phyloP scores from a whole-genome alignment of 2,113 vertebrate genomes.

The Salvelinus namaycush region DNA sequence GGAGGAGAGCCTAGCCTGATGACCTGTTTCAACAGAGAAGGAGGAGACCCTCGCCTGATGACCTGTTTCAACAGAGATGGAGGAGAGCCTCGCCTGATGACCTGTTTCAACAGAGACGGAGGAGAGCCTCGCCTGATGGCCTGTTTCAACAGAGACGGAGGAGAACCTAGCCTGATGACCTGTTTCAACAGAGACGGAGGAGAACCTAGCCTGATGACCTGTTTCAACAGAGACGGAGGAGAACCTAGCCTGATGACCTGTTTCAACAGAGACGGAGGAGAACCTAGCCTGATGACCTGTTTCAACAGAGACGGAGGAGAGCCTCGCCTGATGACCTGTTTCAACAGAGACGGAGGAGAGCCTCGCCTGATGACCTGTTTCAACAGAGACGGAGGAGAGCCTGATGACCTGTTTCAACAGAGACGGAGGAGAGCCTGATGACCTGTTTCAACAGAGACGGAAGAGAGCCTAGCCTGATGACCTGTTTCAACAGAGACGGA shows the following conservation, averaged over 20 bases:
- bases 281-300: slow-evolving; percentile 70
- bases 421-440: slow-evolving; percentile 63
- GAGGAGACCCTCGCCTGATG: slow-evolving; percentile 76
- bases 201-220: no score
- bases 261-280: slow-evolving; percentile 65
- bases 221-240: slow-evolving; percentile 54
- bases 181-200: slow-evolving; percentile 71
- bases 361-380: slow-evolving; percentile 74
- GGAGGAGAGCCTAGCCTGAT: slow-evolving; percentile 75
- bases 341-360: slow-evolving; percentile 61
- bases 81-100: not conserved
- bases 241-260: slow-evolving; percentile 73
- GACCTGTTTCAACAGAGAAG: slow-evolving; percentile 73
- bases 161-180: slow-evolving; percentile 68
- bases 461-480: slow-evolving; percentile 70
- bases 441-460: slow-evolving; percentile 41
- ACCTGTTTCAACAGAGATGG: slow-evolving; percentile 75
- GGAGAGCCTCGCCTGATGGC: no score
- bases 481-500: slow-evolving; percentile 73
- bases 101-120: no score
- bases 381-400: slow-evolving; percentile 74
- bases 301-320: slow-evolving; percentile 76
- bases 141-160: slow-evolving; percentile 54
- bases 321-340: slow-evolving; percentile 49
- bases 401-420: slow-evolving; percentile 69